phyloP scores from a whole-genome alignment of 2,797 vertebrate genomes.

The Sebastes vulpes region DNA sequence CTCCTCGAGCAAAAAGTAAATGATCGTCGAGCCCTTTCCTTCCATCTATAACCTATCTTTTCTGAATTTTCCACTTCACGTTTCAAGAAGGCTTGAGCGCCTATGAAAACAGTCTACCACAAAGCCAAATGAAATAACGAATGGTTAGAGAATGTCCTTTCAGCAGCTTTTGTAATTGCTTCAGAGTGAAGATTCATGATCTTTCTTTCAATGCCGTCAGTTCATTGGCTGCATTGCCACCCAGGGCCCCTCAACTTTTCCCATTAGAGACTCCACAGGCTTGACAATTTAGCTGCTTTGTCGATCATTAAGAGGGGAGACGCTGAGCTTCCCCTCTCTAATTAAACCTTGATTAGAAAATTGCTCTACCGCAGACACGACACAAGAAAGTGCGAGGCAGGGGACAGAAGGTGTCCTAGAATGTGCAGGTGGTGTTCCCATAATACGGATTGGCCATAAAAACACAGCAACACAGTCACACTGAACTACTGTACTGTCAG shows the following conservation, averaged over 20 bases:
- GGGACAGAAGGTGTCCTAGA: slow-evolving; percentile 15
- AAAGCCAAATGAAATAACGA: slow-evolving; percentile 53
- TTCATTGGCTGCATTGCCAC: slow-evolving; percentile 57
- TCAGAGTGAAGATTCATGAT: slow-evolving; percentile 60
- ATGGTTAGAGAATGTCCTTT: slow-evolving; percentile 41
- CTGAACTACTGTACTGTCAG: not conserved
- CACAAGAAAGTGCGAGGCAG: slow-evolving; percentile 17
- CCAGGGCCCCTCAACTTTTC: slow-evolving; percentile 52
- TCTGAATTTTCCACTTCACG: slow-evolving; percentile 14
- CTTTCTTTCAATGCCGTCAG: slow-evolving; percentile 32
- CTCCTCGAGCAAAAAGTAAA: slow-evolving; percentile 44
- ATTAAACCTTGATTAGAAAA: slow-evolving; percentile 81
- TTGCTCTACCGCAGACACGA: slow-evolving; percentile 59
- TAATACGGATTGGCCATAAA: not conserved
- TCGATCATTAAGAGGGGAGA: slow-evolving; percentile 63
- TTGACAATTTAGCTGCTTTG: slow-evolving; percentile 69
- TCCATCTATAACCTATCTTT: slow-evolving; percentile 13
- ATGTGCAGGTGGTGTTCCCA: slow-evolving; percentile 42
- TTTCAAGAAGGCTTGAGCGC: slow-evolving; percentile 8
- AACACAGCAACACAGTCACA: not conserved
- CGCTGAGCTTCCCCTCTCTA: slow-evolving; percentile 66
- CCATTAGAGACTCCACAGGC: slow-evolving; percentile 72
- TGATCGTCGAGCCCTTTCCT: not conserved
- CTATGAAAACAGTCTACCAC: slow-evolving; percentile 30
- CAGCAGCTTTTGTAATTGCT: slow-evolving; percentile 70